Base-by-base conservation (phyloP, 2,797 vertebrate species). In the Pseudochromis fuscus region DNA sequence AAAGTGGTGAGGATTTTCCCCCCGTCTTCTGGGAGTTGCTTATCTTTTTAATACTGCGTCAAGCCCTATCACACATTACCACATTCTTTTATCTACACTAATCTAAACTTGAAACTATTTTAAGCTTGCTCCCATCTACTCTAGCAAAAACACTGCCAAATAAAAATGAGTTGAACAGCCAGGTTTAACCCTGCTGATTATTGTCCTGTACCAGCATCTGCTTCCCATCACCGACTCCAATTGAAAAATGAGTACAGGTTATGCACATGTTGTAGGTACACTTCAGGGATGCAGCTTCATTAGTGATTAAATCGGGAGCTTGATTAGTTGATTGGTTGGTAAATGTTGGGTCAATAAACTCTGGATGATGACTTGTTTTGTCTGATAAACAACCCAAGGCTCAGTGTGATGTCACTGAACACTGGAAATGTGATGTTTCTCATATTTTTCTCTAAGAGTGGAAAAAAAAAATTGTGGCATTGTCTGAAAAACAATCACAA, bases 1-100 rank as follows among this genome's bases (percentile, higher is more conserved):
- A 2, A n/a, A 31, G 31, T 11, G 46, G 51, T 21, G 18, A 66
- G 19, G 21, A 66, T 49, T 38, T 45, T 31, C 15, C 27, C n/a
- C 51, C 37, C 27, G 49, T 28, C 25, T 45, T 27, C 25, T 24
- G 35, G n/a, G 21, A 46, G 23, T 8, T 37, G 42, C 3, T 37
- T 51, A 48, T 7, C 9, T 52, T n/a, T 55, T 67, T 21, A 23
- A 27, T 42, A 18, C 23, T 35, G 19, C 0, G 3, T 6, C 13
- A 33, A 11, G 8, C 38, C 6, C 18, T 51, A 44, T 45, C 19
- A 25, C 48, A n/a, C 7, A 27, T 6, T 31, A 23, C 35, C 42
- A 81, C 37, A 57, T 58, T 46, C 25, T 4, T 23, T 25, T 57
- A 37, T 31, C 42, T 21, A 27, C 15, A 33, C 24, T 49, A 52